Percentiles rank a stretch among this genome's conserved stretches.
These are phyloP conservation scores for Drosophila rufa DNA, from an alignment of 1,140 invertebrate species.

Conservation along the genomic window DNA sequence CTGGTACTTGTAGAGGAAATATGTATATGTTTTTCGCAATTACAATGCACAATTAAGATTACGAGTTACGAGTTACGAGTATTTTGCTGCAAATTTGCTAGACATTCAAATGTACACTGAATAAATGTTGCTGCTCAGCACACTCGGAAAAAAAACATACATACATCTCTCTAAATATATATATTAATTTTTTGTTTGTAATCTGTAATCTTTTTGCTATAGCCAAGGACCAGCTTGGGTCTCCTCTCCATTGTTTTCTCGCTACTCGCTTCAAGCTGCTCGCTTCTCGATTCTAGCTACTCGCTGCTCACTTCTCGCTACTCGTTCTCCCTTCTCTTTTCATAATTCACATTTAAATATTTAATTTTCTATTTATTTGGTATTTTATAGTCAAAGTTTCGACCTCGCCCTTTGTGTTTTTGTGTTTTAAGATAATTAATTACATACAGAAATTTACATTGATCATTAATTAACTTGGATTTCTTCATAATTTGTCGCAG, in stretches of 20 bases:
- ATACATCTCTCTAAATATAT: conserved; percentile 27
- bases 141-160: conserved; percentile 24
- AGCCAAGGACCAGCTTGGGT: conserved; percentile 75
- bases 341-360: conserved; percentile 10
- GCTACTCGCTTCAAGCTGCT: background rate
- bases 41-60: conserved; percentile 45
- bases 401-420: background rate
- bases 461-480: conserved; percentile 47
- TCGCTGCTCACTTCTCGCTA: background rate
- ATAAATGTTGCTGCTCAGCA: conserved; percentile 16
- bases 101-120: conserved; percentile 55
- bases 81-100: conserved; percentile 40
- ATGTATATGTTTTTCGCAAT: conserved; percentile 41
- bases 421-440: conserved; percentile 58
- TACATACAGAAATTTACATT: conserved; percentile 78
- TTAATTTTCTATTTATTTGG: background rate
- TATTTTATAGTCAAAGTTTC: conserved; percentile 14
- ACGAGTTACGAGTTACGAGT: conserved; percentile 19
- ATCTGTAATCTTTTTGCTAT: background rate
- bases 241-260: background rate
- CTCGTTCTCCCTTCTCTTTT: background rate
- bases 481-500: conserved; percentile 9
- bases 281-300: background rate
- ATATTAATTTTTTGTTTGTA: background rate
- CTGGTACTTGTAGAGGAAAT: conserved; percentile 27